These are phyloP conservation scores for Dendrophyllia cribrosa DNA, from an alignment of 64 coral and sea anemone species.

Conservation along the genomic window DNA sequence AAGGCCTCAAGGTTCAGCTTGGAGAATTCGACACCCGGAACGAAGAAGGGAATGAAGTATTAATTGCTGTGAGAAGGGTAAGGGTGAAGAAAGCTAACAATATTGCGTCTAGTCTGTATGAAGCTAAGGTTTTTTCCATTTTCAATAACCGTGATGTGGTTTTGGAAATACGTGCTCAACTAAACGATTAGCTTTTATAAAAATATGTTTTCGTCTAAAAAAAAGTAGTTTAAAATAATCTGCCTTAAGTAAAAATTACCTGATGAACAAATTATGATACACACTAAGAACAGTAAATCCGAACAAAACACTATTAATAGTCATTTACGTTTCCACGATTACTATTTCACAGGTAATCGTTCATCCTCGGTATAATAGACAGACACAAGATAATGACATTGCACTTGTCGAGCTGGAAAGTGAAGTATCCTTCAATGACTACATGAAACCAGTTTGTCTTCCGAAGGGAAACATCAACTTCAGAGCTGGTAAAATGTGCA, in stretches of 20 bases:
- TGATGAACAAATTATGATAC: no score
- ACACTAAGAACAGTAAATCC: no score
- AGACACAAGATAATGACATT: not conserved
- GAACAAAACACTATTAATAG: no score
- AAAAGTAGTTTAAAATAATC: no score
- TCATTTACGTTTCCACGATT: no score
- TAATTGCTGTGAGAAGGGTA: not conserved
- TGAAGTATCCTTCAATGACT: constrained; percentile 6
- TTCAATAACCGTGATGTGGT: no score
- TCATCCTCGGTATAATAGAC: constrained; percentile 9
- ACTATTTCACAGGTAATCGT: not conserved
- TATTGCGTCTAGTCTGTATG: no score
- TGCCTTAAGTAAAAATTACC: no score
- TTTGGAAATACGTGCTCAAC: no score
- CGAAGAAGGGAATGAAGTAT: constrained; percentile 8
- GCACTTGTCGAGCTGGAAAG: constrained; percentile 8
- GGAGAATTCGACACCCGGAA: not conserved
- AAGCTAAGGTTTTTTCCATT: no score
- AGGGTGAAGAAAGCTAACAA: not conserved
- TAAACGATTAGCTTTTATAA: no score
- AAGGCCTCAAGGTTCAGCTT: not conserved
- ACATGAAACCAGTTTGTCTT: constrained; percentile 39
- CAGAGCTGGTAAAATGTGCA: not conserved
- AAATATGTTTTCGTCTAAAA: no score
- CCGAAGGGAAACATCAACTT: constrained; percentile 5